phyloP scores from a whole-genome alignment of 2,797 vertebrate genomes.

The Enteromius radiatus region DNA sequence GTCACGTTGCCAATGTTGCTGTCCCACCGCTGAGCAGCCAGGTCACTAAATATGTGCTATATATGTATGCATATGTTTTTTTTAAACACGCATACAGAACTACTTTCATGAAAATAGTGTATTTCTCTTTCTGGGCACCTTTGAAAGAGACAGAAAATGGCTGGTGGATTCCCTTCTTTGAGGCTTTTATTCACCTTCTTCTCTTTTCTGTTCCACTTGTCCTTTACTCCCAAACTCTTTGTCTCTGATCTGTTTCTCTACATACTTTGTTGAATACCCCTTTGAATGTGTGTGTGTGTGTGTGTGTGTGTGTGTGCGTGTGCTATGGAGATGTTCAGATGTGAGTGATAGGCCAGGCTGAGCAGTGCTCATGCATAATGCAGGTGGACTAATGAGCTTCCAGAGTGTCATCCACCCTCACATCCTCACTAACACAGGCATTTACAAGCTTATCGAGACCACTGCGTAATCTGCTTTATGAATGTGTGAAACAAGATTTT shows the following conservation, averaged over 20 bases:
- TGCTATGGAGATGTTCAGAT: conserved; percentile 17
- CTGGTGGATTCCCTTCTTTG: background rate
- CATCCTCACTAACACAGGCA: background rate
- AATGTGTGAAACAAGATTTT: background rate
- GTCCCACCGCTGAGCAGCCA: too few relatives aligned
- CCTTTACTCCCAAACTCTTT: background rate
- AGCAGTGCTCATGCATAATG: conserved; percentile 32
- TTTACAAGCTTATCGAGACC: conserved; percentile 8
- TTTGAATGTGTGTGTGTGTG: too few relatives aligned
- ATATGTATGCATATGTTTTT: too few relatives aligned
- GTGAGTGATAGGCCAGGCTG: background rate
- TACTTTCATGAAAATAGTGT: background rate
- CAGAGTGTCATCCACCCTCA: conserved; percentile 21
- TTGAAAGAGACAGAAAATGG: background rate
- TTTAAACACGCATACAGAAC: background rate
- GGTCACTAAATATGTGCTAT: too few relatives aligned
- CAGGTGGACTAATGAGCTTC: conserved; percentile 26
- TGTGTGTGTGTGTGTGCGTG: background rate
- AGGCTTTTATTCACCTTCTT: conserved; percentile 4
- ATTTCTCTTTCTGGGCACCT: background rate
- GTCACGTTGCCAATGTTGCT: too few relatives aligned
- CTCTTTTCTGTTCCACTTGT: background rate
- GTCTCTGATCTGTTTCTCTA: background rate
- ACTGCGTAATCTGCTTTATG: background rate
- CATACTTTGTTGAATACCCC: background rate